Conservation (phyloP, 2,113 vertebrate genomes). For the Carassius gibelio region DNA sequence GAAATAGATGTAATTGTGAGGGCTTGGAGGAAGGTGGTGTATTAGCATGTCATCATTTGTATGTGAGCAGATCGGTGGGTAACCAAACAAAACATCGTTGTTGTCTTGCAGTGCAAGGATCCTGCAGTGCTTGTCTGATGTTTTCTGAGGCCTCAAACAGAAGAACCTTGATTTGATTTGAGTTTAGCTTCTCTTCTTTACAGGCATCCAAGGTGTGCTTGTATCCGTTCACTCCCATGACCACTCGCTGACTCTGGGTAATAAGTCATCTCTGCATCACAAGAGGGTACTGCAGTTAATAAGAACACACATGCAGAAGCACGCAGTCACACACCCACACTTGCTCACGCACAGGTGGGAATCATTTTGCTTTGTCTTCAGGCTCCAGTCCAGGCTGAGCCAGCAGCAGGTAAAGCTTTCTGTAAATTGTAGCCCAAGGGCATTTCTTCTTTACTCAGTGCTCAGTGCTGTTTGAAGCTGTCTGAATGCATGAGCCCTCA, state of each 20-base stretch:
- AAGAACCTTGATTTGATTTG: background rate
- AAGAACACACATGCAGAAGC: constrained; percentile 31
- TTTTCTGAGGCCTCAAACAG: background rate
- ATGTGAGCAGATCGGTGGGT: background rate
- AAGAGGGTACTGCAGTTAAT: constrained; percentile 49
- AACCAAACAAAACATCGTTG: background rate
- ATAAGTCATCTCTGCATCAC: constrained; percentile 14
- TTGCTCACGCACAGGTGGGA: constrained; percentile 54
- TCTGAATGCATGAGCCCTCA: constrained; percentile 82
- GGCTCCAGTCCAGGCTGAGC: constrained; percentile 76
- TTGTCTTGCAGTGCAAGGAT: background rate
- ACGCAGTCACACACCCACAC: constrained; percentile 37
- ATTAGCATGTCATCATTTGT: constrained; percentile 53
- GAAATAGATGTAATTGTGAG: constrained; percentile 55
- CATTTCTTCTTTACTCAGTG: constrained; percentile 84
- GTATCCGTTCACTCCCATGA: background rate
- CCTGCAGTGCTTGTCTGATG: background rate
- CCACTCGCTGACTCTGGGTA: constrained; percentile 8
- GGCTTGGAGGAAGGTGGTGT: constrained; percentile 43
- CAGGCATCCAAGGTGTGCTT: background rate
- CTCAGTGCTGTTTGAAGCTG: constrained; percentile 92
- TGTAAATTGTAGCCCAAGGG: constrained; percentile 91
- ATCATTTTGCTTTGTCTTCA: constrained; percentile 80
- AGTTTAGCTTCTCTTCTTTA: background rate
- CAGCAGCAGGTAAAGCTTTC: constrained; percentile 85